Base-by-base conservation (phyloP, 23 tunicate species). In the Styela plicata region DNA sequence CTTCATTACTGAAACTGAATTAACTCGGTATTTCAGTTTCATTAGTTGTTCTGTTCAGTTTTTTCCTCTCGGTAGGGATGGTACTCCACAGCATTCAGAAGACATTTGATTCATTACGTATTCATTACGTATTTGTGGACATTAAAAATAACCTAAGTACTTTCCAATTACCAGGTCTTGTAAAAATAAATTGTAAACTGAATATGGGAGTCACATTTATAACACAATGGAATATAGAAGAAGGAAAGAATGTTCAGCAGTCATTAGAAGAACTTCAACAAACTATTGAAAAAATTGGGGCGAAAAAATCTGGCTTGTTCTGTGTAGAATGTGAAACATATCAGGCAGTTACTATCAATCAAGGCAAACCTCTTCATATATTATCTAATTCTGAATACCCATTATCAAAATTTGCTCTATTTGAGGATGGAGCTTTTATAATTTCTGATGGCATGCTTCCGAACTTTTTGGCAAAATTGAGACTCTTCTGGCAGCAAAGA, bases 271-370 rank as follows among this genome's bases (percentile, higher is more conserved):
- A 91, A 34, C 67, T 91, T 34, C 90, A 82, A 30, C 73, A 3
- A 20, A 17, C 63, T 2, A 30, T 86, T 61, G 97, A 91, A 71
- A 83, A 91, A 70, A 57, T 91, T n/a, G 97, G 91, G 36, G 92
- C 89, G 0, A 80, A 83, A 68, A 91, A 87, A 68, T 25, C 86
- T 64, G 97, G 97, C 2, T 52, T 86, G 20, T 91, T 87, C 70
- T 53, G 67, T 3, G 85, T 91, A 25, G 97, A 91, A 80, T 91
- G 97, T 83, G 97, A 91, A 64, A 87, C 97, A 1, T 76, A 76
- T 37, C 81, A 76, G 22, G 21, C 33, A 22, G 37, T 76, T 22
- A 76, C n/a, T 26, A 28, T 26, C 21, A 76, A 57, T 76, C 66
- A 36, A 76, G 81, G 81, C 37, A 91, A 91, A 74, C 89, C 87